A percentile compares a stretch with the other conserved stretches of the same genome.
phyloP scores from a whole-genome alignment of 2,797 vertebrate genomes.

The Megalops cyprinoides region DNA sequence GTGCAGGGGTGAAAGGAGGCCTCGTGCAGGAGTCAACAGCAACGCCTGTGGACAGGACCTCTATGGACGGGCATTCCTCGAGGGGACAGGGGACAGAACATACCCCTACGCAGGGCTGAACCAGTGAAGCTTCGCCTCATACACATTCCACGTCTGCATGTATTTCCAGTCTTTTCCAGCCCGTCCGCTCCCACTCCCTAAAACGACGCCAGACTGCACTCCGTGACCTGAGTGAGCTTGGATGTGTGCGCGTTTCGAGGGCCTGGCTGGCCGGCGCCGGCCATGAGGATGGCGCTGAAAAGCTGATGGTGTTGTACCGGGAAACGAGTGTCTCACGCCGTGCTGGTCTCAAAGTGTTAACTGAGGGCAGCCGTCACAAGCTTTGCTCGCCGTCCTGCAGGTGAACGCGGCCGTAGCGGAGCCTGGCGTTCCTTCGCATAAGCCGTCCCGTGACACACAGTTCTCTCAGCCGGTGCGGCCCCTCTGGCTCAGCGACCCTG shows the following conservation, averaged over 20 bases:
- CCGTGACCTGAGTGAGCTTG: not conserved
- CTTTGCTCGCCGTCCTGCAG: too few species aligned
- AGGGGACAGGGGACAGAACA: not conserved
- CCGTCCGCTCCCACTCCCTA: not conserved
- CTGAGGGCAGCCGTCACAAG: not conserved
- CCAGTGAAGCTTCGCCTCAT: not conserved
- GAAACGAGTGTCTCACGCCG: not conserved
- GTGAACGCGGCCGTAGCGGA: too few species aligned
- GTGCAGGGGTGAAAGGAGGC: not conserved
- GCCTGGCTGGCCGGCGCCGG: not conserved
- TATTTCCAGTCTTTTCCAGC: not conserved
- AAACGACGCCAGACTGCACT: not conserved
- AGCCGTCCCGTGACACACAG: not conserved
- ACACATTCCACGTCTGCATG: constrained; percentile 21
- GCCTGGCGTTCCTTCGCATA: not conserved
- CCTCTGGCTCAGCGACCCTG: too few species aligned
- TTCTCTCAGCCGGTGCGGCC: not conserved
- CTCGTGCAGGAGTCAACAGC: not conserved
- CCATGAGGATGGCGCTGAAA: not conserved
- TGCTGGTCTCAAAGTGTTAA: not conserved
- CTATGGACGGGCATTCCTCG: not conserved
- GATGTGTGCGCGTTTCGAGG: too few species aligned
- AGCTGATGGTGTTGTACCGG: not conserved
- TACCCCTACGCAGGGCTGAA: not conserved
- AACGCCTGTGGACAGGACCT: not conserved